Evolutionary conservation across 2,888 invertebrate species (phyloP).

Genomic region (Cataglyphis albicans): DNA sequence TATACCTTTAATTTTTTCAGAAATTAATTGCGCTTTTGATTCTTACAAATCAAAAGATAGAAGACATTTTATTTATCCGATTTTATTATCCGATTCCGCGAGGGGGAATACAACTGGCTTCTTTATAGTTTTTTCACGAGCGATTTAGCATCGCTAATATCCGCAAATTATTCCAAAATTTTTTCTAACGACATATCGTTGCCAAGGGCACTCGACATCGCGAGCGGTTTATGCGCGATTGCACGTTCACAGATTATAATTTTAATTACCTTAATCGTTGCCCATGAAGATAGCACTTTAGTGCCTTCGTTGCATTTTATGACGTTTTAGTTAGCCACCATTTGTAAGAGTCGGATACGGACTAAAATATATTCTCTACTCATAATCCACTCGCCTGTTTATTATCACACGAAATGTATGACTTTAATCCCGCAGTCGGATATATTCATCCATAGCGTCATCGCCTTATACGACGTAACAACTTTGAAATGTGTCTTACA

Average conservation of each 20-base stretch:
- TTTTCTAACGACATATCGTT: slow-evolving; percentile 20
- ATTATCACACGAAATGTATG: slow-evolving; percentile 6
- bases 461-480: slow-evolving; percentile 16
- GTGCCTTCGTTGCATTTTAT: slow-evolving; percentile 1
- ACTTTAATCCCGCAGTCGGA: slow-evolving; percentile 9
- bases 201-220: background rate
- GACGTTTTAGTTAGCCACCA: slow-evolving; percentile 11
- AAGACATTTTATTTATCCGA: background rate
- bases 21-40: slow-evolving; percentile 14
- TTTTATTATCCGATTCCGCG: background rate
- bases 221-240: slow-evolving; percentile 15
- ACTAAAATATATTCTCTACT: slow-evolving; percentile 1
- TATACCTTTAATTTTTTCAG: background rate
- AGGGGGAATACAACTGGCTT: background rate
- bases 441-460: slow-evolving; percentile 30
- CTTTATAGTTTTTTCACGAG: background rate
- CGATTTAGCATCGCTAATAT: background rate
- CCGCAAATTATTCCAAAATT: slow-evolving; percentile 20
- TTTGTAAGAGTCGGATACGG: background rate
- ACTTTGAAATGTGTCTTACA: slow-evolving; percentile 15
- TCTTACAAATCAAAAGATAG: background rate
- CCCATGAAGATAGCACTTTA: slow-evolving; percentile 26
- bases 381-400: background rate
- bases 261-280: slow-evolving; percentile 35
- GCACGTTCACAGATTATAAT: slow-evolving; percentile 36